phyloP scores from a whole-genome alignment of 2,888 invertebrate genomes.

The Nipponacmea schrenckii region DNA sequence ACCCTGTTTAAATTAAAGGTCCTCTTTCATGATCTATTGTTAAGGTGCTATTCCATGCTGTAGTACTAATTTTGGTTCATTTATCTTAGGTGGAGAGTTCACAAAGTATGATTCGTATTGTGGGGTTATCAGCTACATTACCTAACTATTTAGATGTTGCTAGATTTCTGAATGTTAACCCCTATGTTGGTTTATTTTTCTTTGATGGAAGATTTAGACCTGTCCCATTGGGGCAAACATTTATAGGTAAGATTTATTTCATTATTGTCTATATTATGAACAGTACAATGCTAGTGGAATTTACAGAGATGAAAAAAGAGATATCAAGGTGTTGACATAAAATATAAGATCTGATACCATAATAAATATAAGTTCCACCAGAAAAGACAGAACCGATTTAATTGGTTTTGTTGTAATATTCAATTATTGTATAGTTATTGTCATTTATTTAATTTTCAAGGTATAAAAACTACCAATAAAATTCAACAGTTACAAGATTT shows the following conservation, averaged over 20 bases:
- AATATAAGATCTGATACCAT: not conserved
- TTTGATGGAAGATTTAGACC: slow-evolving; percentile 80
- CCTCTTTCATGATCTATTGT: no score
- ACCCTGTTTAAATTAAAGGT: no score
- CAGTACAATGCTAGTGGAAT: not conserved
- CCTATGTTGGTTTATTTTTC: slow-evolving; percentile 87
- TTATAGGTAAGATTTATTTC: slow-evolving; percentile 77
- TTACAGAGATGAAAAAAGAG: not conserved
- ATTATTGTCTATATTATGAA: not conserved
- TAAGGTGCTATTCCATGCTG: no score
- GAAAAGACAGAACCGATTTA: not conserved
- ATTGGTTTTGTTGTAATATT: not conserved
- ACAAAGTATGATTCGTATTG: slow-evolving; percentile 88
- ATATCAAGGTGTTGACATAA: not conserved
- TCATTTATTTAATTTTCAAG: slow-evolving; percentile 32
- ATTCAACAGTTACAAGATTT: slow-evolving; percentile 78
- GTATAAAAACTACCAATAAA: slow-evolving; percentile 58
- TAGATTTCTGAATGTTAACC: slow-evolving; percentile 91
- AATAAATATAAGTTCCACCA: not conserved
- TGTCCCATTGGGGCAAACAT: slow-evolving; percentile 91
- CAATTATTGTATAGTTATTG: not conserved
- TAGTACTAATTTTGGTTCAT: slow-evolving; percentile 9
- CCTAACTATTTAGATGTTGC: slow-evolving; percentile 98
- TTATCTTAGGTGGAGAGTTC: slow-evolving; percentile 70
- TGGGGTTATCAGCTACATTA: slow-evolving; percentile 95